Percentiles rank a stretch among this genome's conserved stretches.
phyloP scores from a whole-genome alignment of 2,888 invertebrate species.

The Heteromurus nitidus region DNA sequence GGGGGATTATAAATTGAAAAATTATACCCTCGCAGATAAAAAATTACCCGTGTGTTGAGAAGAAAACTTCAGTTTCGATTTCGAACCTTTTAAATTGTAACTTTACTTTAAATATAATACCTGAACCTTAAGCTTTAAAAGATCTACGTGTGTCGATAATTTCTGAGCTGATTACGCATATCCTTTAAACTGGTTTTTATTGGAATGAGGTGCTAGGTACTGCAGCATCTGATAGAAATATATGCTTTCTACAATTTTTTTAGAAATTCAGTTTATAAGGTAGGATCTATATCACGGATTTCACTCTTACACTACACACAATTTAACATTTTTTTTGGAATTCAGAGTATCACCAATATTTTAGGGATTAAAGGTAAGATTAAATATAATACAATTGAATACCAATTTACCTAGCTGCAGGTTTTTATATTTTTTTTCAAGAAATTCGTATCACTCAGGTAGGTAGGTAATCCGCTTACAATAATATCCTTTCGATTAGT shows the following conservation, averaged over 20 bases:
- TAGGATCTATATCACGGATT: background rate
- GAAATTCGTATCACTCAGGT: background rate
- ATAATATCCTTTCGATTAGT: background rate
- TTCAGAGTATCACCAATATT: constrained; percentile 49
- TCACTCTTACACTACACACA: background rate
- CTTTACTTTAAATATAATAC: too few relatives aligned
- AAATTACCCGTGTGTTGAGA: constrained; percentile 1
- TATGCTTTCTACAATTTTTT: background rate
- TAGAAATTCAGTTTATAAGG: background rate
- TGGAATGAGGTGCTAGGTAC: constrained; percentile 2
- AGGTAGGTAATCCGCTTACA: background rate
- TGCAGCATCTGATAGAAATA: background rate
- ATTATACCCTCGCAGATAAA: constrained; percentile 5
- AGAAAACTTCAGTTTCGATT: too few relatives aligned
- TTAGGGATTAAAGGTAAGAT: constrained; percentile 7
- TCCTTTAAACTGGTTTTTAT: background rate
- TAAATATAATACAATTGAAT: background rate
- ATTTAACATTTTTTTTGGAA: constrained; percentile 19
- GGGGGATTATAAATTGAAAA: background rate
- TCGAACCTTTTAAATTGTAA: too few relatives aligned
- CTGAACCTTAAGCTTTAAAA: too few relatives aligned
- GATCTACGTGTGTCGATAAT: too few relatives aligned
- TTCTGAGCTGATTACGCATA: too few relatives aligned
- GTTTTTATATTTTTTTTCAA: background rate
- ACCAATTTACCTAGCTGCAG: too few relatives aligned